Evolutionary conservation across 2,113 vertebrate species (phyloP), one percentile per base, ranked within the genome.

Genomic region (Motacilla alba): DNA sequence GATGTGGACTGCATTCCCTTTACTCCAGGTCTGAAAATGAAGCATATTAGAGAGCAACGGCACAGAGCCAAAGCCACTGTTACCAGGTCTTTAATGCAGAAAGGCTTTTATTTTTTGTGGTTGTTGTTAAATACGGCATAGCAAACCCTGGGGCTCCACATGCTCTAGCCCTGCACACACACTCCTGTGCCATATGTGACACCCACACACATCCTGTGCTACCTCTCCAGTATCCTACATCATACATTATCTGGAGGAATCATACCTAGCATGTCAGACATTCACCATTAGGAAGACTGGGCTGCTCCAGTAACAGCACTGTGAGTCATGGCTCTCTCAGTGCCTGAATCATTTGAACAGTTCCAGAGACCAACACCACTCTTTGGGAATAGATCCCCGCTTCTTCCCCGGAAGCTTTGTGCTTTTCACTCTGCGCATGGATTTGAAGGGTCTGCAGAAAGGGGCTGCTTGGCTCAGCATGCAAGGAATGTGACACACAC

Each of bases 141-240:
- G 63, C 35, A 95, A 93, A 72, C 52, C 80, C 73, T 56, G 59
- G 83, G 62, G 62, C 53, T 94, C 43, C 66, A 39, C 46, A 64
- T 79, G 50, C 55, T 93, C 17, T 24, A 91, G 39, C 64, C 85
- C 55, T 50, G 31, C 50, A 47, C 52, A 52, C 60, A 18, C 18
- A 52, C 22, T 83, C 60, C 66, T 93, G 75, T 85, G 68, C 91
- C 82, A 87, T 93, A 73, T 93, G 82, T 31, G 80, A 55, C 91
- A 90, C 93, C 93, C 91, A 95, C 95, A 90, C 46, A 83, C 63
- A 85, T 95, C 87, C 90, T 94, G 67, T 90, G 24, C 37, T 91
- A 33, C 46, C 70, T 80, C 37, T 83, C 39, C 10, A 1, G 22
- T 59, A 87, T 50, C 55, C 59, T 83, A n/a, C 72, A 77, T 52